These are phyloP conservation scores for Psilanteris sp. DNA, from an alignment of 1,140 invertebrate species.

Conservation along the genomic window DNA sequence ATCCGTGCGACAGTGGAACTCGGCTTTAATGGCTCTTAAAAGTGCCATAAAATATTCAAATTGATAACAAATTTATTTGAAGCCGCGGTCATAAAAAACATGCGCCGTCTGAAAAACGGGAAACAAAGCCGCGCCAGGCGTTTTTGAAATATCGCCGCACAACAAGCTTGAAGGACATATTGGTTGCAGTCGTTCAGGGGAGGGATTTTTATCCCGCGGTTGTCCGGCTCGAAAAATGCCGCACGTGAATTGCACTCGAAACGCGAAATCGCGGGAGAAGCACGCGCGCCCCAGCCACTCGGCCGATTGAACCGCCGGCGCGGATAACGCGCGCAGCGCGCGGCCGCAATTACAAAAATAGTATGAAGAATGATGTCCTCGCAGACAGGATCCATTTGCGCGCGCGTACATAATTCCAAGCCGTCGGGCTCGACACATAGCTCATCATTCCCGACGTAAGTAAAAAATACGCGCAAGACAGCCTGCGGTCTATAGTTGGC, in stretches of 20 bases:
- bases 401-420: conserved; percentile 11
- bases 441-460: conserved; percentile 42
- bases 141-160: conserved; percentile 46
- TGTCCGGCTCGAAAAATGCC: neutral
- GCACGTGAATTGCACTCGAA: neutral
- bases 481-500: conserved; percentile 12
- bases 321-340: neutral
- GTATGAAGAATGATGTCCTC: conserved; percentile 26
- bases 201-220: conserved; percentile 24
- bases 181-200: conserved; percentile 52
- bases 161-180: conserved; percentile 48
- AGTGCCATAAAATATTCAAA: conserved; percentile 47
- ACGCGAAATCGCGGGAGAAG: no score
- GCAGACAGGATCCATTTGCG: conserved; percentile 19
- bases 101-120: neutral
- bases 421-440: conserved; percentile 21
- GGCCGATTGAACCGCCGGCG: neutral
- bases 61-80: conserved; percentile 46
- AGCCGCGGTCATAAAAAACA: conserved; percentile 16
- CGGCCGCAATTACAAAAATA: conserved; percentile 23
- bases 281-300: no score
- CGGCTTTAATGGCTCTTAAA: conserved; percentile 34
- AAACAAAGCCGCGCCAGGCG: conserved; percentile 10
- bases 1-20: neutral
- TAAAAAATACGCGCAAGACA: conserved; percentile 41